Base-by-base conservation (phyloP, 2,888 invertebrate species). In the Chironomus riparius region DNA sequence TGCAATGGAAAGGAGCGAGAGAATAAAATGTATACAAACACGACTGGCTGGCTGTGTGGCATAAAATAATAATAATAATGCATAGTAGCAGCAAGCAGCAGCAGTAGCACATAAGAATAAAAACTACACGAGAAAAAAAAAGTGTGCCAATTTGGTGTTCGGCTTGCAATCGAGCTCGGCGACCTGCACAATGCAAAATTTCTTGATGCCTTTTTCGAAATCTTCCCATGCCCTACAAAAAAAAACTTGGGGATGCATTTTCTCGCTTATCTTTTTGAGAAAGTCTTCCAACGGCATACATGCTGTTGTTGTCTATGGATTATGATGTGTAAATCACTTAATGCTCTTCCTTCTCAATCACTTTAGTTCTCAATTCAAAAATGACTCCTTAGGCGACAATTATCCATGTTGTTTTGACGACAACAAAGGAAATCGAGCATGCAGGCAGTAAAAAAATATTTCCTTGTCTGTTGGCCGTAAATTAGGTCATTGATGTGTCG, bases 141-240 rank as follows among this genome's bases (percentile, higher is more conserved):
- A 74, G 65, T 74, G 74, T 65, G 74, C 74, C 74, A 74, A 74
- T 48, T 74, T 24, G 24, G 2, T 38, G 38, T 65, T 65, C 65
- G 65, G 74, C 68, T 74, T 61, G 73, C 65, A 38, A 47, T 21
- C 65, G 22, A 68, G 74, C 68, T 47, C 74, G 47, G 68, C 74
- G 74, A 74, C 74, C 74, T 74, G 68, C 74, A 74, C 74, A 74
- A 74, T 74, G 74, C 74, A 74, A 74, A 74, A 74, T 22, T n/a
- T 68, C 74, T 74, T 74, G 65, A 65, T 24, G 65, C 22, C 65
- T 62, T 21, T 38, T 38, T 38, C 38, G 38, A 38, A 38, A 38
- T 4, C 38, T 38, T 38, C 50, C 18, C 56, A 56, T 56, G 56
- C 56, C 56, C 56, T 56, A 15, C 7, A 56, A 18, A 56, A 56